A percentile compares a stretch with the other conserved stretches of the same genome.
These are phyloP conservation scores for Flexamia atlantica DNA, from an alignment of 2,888 invertebrate genomes.

Conservation along the genomic window DNA sequence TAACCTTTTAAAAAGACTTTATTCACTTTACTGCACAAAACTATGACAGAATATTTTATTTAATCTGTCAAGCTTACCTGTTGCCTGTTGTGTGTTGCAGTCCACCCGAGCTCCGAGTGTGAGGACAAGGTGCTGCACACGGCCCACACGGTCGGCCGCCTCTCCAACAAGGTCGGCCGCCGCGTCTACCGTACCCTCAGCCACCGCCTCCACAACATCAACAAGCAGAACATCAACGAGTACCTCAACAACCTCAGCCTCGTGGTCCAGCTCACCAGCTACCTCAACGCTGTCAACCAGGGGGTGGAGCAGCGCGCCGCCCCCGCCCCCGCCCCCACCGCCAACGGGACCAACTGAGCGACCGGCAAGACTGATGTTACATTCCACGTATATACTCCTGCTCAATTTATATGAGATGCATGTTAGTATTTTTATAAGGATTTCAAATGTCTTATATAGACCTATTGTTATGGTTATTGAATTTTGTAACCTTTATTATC, in stretches of 20 bases:
- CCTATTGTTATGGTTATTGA: not conserved
- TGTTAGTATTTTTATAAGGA: conserved; percentile 6
- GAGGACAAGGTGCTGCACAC: conserved; percentile 84
- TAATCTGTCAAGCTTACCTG: too few species aligned
- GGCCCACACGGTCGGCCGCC: conserved; percentile 84
- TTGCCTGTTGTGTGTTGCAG: conserved; percentile 77
- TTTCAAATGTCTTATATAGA: not conserved
- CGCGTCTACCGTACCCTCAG: conserved; percentile 82
- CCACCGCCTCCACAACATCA: conserved; percentile 46
- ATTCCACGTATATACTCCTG: conserved; percentile 5
- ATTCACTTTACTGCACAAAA: too few species aligned
- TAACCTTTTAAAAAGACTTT: too few species aligned
- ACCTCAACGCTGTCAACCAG: conserved; percentile 60
- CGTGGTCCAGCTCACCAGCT: conserved; percentile 61
- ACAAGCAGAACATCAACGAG: conserved; percentile 62
- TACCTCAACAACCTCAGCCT: conserved; percentile 60
- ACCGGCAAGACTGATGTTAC: not conserved
- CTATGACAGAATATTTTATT: too few species aligned
- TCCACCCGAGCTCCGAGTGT: conserved; percentile 77
- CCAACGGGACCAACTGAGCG: conserved; percentile 28
- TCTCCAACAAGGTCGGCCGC: conserved; percentile 84
- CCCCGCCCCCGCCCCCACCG: not conserved
- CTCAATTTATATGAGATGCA: conserved; percentile 33
- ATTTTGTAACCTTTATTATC: conserved; percentile 8
- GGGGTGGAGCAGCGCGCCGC: conserved; percentile 30